These are phyloP conservation scores for Reticulitermes speratus DNA, from an alignment of 1,140 invertebrate genomes.

Conservation along the genomic window DNA sequence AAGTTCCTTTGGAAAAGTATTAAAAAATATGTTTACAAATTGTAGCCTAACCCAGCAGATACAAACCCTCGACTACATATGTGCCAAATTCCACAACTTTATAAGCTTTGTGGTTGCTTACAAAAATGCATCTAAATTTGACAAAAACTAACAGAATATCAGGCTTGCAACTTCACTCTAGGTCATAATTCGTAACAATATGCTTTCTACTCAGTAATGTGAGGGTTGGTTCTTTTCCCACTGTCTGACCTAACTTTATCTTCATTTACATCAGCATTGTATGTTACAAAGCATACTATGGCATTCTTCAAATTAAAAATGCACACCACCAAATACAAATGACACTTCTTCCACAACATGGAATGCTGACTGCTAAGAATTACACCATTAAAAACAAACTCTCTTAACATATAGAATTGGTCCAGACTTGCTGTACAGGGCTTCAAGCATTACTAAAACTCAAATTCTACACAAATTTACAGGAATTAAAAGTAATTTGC, in stretches of 20 bases:
- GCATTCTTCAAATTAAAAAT: neutral
- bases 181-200: neutral
- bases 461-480: neutral
- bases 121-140: no score
- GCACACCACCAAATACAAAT: neutral
- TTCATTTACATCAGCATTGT: neutral
- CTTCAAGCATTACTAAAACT: no score
- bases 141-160: no score
- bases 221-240: neutral
- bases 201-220: neutral
- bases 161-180: no score
- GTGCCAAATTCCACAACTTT: no score
- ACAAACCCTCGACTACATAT: no score
- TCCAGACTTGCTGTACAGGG: neutral
- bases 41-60: no score
- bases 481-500: neutral
- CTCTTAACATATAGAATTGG: neutral
- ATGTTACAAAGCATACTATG: neutral
- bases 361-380: neutral
- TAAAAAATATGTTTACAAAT: no score
- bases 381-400: neutral
- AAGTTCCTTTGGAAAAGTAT: no score
- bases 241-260: no score
- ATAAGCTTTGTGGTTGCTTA: no score
- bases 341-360: neutral